Conservation (phyloP, 2,113 vertebrate species). For the Stigmatopora nigra region DNA sequence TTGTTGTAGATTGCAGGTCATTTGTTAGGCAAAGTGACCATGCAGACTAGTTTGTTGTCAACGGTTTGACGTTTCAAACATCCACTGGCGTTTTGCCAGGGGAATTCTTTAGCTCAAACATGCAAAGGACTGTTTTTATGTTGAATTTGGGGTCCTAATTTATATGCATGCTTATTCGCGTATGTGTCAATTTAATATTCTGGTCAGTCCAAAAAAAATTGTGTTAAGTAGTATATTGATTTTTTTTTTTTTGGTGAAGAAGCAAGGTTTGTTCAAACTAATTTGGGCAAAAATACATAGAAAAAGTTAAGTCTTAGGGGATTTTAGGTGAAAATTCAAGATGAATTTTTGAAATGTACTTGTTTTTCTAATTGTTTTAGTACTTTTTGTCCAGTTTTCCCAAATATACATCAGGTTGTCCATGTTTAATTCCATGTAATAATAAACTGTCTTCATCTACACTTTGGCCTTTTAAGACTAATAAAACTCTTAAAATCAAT, state of each 20-base stretch:
- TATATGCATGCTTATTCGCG: background rate
- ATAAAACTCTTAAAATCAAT: too few relatives aligned
- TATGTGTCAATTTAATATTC: background rate
- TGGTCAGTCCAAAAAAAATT: background rate
- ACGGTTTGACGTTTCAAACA: slow-evolving; percentile 56
- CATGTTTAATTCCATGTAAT: too few relatives aligned
- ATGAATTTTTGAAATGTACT: too few relatives aligned
- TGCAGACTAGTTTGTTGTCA: slow-evolving; percentile 56
- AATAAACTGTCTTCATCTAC: too few relatives aligned
- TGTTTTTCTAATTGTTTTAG: too few relatives aligned
- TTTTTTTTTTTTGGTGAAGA: background rate
- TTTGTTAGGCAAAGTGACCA: slow-evolving; percentile 57
- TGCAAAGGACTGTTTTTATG: slow-evolving; percentile 20
- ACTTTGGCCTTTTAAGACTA: too few relatives aligned
- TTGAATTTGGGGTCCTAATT: background rate
- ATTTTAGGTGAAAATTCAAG: background rate
- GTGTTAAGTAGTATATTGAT: background rate
- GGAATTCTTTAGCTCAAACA: too few relatives aligned
- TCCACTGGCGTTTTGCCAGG: slow-evolving; percentile 31
- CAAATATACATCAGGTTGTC: too few relatives aligned
- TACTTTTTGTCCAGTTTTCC: too few relatives aligned
- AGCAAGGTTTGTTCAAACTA: background rate
- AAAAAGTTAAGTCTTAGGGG: background rate
- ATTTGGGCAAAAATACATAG: background rate
- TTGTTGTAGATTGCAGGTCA: slow-evolving; percentile 63